These are phyloP conservation scores for Dendrocincla fuliginosa DNA, from an alignment of 2,797 vertebrate species.

Conservation along the genomic window DNA sequence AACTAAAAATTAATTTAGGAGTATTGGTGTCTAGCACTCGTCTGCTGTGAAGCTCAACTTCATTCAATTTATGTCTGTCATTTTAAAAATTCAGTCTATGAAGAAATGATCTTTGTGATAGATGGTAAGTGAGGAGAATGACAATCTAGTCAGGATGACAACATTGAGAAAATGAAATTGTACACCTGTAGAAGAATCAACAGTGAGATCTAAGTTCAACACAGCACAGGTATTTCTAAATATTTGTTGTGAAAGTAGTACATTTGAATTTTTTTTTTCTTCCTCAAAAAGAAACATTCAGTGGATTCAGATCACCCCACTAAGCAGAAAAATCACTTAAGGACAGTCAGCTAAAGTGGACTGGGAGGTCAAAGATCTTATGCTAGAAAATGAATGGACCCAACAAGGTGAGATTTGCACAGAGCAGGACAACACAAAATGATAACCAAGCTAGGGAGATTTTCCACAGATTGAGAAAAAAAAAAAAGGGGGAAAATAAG, in stretches of 20 bases:
- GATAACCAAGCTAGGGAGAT: background rate
- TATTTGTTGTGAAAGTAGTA: background rate
- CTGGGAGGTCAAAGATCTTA: background rate
- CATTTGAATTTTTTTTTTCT: background rate
- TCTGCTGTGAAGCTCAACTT: background rate
- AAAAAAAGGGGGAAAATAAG: background rate
- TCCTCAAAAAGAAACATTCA: background rate
- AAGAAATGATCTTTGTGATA: background rate
- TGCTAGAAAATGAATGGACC: accelerated
- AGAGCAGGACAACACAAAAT: background rate
- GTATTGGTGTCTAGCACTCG: background rate
- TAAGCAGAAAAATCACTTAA: background rate
- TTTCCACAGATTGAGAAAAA: background rate
- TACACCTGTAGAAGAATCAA: background rate
- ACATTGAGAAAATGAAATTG: background rate
- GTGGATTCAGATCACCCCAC: background rate
- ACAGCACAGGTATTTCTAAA: background rate
- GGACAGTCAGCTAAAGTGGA: background rate
- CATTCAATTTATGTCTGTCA: background rate
- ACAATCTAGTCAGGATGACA: background rate
- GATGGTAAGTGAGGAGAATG: background rate
- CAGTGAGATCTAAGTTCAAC: background rate
- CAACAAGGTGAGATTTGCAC: background rate
- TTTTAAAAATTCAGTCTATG: background rate
- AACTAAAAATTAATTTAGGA: background rate